Evolutionary conservation across 2,113 vertebrate genomes (phyloP), one percentile per base, ranked within the genome.

Genomic region (Kryptolebias marmoratus): DNA sequence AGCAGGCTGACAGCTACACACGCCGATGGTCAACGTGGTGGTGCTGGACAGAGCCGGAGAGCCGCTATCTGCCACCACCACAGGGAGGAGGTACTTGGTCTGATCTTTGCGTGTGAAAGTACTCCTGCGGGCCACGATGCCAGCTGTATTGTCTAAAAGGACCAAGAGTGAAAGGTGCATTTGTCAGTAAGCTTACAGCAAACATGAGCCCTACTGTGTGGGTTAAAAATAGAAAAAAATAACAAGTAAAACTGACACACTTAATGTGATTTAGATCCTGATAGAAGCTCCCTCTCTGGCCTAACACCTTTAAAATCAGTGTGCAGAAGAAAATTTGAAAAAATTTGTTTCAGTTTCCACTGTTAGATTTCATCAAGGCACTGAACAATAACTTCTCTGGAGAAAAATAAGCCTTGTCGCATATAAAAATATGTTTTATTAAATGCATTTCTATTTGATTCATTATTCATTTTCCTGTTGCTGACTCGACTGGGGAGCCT

Each of bases 21-120:
- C 90, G 0, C 87, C 91, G 67, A 98, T 64, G 22, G 95, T 96
- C 15, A 99, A 87, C 2, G 96, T 98, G 73, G 86, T 94, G 71
- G 96, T 98, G 79, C 96, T 96, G 0, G 95, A 95, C 44, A 97
- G 93, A 0, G 95, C 62, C 0, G 97, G 96, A 1, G 75, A 87
- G 62, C 96, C 97, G 1, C 96, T 96, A 90, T 99, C 97, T 0
- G 80, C 69, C 88, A 98, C 95, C 77, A 97, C 81, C 65, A 99
- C 89, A 1, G 93, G 90, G 50, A 98, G 81, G 16, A 94, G 91
- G 86, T 95, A 96, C 56, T 82, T 87, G 58, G 90, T 81, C 11
- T 93, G 93, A 15, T 97, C 95, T 70, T 92, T 83, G 31, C 89
- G 95, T 31, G 83, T 95, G 63, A 96, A 98, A 3, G 93, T 93